phyloP scores from a whole-genome alignment of 1,140 invertebrate genomes.

The Cylas formicarius region DNA sequence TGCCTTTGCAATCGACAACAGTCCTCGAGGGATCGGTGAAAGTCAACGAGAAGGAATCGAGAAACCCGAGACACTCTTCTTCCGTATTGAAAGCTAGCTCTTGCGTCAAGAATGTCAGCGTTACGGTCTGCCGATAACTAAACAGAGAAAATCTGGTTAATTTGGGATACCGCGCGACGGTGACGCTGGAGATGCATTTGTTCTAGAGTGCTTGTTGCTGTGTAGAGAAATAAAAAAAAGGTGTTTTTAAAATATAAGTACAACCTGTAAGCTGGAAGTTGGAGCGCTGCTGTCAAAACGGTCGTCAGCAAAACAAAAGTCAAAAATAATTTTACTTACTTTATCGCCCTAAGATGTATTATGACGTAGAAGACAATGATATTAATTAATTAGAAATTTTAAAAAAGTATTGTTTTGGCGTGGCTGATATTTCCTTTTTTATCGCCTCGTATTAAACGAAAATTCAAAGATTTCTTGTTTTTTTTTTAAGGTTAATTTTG shows the following conservation, averaged over 20 bases:
- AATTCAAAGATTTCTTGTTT: no score
- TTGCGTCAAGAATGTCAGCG: conserved; percentile 73
- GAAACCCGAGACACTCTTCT: conserved; percentile 79
- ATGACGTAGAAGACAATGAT: no score
- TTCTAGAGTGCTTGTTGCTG: no score
- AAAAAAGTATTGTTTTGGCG: no score
- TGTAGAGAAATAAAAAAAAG: no score
- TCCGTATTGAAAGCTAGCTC: conserved; percentile 79
- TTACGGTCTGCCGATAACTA: conserved; percentile 90
- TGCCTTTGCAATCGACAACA: conserved; percentile 81
- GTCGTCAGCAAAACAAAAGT: conserved; percentile 6
- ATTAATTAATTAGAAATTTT: no score
- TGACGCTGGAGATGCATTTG: no score
- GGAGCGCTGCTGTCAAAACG: not conserved
- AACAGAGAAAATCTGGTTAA: conserved; percentile 42
- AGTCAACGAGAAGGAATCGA: conserved; percentile 70
- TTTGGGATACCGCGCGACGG: not conserved
- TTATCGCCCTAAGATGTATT: no score
- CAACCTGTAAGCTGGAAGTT: not conserved
- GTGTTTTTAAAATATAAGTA: no score
- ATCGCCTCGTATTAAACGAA: no score
- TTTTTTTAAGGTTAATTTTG: no score
- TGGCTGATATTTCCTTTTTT: no score
- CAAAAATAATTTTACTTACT: conserved; percentile 12
- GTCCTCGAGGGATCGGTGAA: conserved; percentile 62